Percentiles rank a stretch among this genome's conserved stretches.
Evolutionary conservation across 2,888 invertebrate genomes (phyloP).

Genomic region (Bellardia pandia): DNA sequence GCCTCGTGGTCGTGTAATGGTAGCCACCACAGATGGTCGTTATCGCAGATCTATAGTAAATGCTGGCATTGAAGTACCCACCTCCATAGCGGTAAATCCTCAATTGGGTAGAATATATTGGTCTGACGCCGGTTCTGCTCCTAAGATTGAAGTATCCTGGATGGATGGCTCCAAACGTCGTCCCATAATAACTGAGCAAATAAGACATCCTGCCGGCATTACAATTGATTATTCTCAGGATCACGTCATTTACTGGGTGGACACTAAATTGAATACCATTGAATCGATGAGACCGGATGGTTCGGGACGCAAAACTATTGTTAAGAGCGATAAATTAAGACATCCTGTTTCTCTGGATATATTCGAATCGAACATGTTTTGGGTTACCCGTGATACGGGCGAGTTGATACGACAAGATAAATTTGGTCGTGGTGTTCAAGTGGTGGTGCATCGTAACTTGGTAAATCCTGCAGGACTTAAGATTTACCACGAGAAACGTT

Average conservation of each 20-base stretch:
- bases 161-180: conserved; percentile 97
- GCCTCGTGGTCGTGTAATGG: conserved; percentile 92
- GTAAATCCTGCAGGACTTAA: conserved; percentile 94
- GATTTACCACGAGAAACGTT: conserved; percentile 92
- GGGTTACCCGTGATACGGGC: conserved; percentile 95
- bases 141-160: conserved; percentile 97
- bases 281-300: conserved; percentile 95
- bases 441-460: conserved; percentile 92
- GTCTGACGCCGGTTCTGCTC: conserved; percentile 95
- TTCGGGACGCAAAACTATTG: conserved; percentile 88
- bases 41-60: conserved; percentile 92
- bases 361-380: conserved; percentile 96
- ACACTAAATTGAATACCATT: conserved; percentile 95
- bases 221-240: conserved; percentile 96
- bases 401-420: conserved; percentile 96
- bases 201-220: conserved; percentile 94
- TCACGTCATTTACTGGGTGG: conserved; percentile 97
- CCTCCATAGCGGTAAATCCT: conserved; percentile 94
- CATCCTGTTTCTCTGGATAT: conserved; percentile 96
- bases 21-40: conserved; percentile 94
- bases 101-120: conserved; percentile 95
- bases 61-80: conserved; percentile 92
- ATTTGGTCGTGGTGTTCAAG: conserved; percentile 97
- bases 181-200: conserved; percentile 91
- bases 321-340: conserved; percentile 89